Percentiles rank a stretch among this genome's conserved stretches.
These are phyloP conservation scores for Galbula dea DNA, from an alignment of 2,113 vertebrate species.

Conservation along the genomic window DNA sequence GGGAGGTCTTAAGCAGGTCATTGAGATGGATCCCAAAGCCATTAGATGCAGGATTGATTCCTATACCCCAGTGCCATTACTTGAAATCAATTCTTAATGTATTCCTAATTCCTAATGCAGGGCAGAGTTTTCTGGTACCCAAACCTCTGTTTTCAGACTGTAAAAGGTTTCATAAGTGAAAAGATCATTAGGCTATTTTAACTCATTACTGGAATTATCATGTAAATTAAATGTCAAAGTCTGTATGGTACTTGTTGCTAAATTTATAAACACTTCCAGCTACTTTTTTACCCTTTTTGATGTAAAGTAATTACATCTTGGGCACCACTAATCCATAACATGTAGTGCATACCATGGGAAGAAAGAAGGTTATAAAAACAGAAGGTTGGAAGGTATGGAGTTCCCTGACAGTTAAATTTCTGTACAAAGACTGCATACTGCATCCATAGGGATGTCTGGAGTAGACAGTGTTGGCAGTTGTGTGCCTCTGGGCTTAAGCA, in stretches of 20 bases:
- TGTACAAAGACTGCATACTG: background rate
- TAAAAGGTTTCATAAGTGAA: background rate
- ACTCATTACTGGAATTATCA: background rate
- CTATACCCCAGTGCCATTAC: background rate
- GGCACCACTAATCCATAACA: background rate
- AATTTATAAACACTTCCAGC: background rate
- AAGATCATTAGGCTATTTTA: background rate
- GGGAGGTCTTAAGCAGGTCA: background rate
- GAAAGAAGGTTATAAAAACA: background rate
- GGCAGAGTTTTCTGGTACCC: background rate
- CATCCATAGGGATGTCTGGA: conserved; percentile 38
- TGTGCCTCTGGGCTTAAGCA: background rate
- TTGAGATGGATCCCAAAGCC: background rate
- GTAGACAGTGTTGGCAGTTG: background rate
- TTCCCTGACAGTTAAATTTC: background rate
- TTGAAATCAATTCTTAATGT: background rate
- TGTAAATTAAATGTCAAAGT: background rate
- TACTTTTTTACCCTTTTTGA: background rate
- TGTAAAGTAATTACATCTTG: background rate
- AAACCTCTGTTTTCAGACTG: background rate
- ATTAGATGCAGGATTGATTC: background rate
- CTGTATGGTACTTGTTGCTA: conserved; percentile 47
- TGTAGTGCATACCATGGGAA: background rate
- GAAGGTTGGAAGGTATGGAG: background rate
- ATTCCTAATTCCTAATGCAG: too few relatives aligned